Evolutionary conservation across 2,113 vertebrate species (phyloP).

Genomic region (Dunckerocampus dactyliophorus): DNA sequence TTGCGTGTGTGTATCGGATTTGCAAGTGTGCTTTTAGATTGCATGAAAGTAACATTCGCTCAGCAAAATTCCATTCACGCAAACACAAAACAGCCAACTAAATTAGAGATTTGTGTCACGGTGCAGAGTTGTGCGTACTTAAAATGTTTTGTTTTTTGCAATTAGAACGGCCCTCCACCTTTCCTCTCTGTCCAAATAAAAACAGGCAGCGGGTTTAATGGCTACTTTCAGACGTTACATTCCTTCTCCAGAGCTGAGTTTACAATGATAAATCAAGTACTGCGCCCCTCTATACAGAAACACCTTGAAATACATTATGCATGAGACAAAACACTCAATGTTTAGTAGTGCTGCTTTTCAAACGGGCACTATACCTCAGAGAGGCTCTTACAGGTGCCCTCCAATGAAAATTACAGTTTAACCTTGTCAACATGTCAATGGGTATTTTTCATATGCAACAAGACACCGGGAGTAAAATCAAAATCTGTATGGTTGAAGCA

Average conservation of each 20-base stretch:
- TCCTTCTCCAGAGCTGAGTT: not conserved
- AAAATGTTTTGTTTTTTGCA: not conserved
- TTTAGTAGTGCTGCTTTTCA: constrained; percentile 13
- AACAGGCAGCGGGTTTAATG: not conserved
- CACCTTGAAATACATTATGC: constrained; percentile 12
- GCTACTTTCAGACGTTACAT: not conserved
- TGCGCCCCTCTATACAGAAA: not conserved
- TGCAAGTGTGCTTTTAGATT: not conserved
- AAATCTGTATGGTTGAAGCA: not conserved
- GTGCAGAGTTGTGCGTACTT: not conserved
- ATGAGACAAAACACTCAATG: constrained; percentile 4
- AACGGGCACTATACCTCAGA: constrained; percentile 2
- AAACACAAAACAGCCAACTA: not conserved
- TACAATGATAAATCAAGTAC: not conserved
- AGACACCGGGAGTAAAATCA: not conserved
- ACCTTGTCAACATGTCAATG: constrained; percentile 9
- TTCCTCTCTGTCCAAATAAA: not conserved
- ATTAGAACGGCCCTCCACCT: not conserved
- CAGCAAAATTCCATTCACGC: not conserved
- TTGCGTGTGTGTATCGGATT: not conserved
- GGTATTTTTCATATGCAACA: not conserved
- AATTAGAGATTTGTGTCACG: not conserved
- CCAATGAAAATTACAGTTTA: constrained; percentile 6
- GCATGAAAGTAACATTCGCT: not conserved
- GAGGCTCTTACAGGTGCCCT: constrained; percentile 2